phyloP scores from a whole-genome alignment of 2,888 invertebrate species.

The Drosophila histrio region DNA sequence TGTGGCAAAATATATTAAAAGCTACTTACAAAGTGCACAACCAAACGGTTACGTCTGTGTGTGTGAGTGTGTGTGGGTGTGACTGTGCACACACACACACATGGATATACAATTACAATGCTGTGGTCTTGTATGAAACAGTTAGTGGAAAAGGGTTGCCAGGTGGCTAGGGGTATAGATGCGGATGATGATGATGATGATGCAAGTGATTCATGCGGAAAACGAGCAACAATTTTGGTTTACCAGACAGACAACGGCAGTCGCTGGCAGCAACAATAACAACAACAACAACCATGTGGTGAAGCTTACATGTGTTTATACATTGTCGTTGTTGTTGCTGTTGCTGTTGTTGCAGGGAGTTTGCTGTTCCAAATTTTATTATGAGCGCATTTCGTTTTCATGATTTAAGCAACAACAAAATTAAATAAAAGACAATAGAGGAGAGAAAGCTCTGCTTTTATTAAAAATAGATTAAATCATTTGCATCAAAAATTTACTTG shows the following conservation, averaged over 20 bases:
- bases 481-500: conserved; percentile 56
- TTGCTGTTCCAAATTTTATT: conserved; percentile 71
- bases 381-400: conserved; percentile 60
- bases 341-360: conserved; percentile 23
- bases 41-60: conserved; percentile 44
- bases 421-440: background rate
- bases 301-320: conserved; percentile 72
- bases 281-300: conserved; percentile 40
- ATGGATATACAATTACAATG: conserved; percentile 51
- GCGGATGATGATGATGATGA: conserved; percentile 59
- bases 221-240: conserved; percentile 78
- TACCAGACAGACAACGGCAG: conserved; percentile 74
- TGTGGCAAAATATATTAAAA: conserved; percentile 78
- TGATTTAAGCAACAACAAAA: conserved; percentile 43
- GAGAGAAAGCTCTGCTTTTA: conserved; percentile 29
- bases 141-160: conserved; percentile 24
- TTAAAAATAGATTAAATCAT: conserved; percentile 66
- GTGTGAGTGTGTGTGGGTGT: conserved; percentile 36
- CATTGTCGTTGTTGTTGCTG: conserved; percentile 44
- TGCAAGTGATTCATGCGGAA: conserved; percentile 77
- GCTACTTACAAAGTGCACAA: conserved; percentile 76
- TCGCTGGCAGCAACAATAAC: conserved; percentile 33
- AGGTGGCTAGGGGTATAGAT: background rate
- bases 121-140: conserved; percentile 55
- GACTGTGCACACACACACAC: conserved; percentile 35